Percentiles rank a stretch among this genome's conserved stretches.
These are phyloP conservation scores for Dryobotodes eremita DNA, from an alignment of 2,888 invertebrate genomes.

Conservation along the genomic window DNA sequence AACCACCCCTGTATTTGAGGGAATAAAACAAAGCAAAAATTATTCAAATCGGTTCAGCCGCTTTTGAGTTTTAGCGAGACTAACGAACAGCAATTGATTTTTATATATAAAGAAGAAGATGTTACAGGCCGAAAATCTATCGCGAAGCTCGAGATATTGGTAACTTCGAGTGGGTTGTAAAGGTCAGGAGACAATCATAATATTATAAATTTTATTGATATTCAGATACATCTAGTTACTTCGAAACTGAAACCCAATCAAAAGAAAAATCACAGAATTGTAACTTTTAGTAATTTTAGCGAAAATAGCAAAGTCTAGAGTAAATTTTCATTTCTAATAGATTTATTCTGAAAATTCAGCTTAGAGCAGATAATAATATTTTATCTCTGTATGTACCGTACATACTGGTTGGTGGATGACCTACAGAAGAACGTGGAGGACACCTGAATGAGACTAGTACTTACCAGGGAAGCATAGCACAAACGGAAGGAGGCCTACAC, in stretches of 20 bases:
- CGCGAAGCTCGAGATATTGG: background rate
- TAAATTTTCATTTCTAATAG: background rate
- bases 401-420: background rate
- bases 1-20: too few relatives aligned
- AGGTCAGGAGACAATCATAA: background rate
- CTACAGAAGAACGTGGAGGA: background rate
- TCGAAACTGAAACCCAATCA: constrained; percentile 6
- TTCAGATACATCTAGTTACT: constrained; percentile 27
- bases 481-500: background rate
- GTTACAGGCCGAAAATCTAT: background rate
- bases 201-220: constrained; percentile 25
- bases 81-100: too few relatives aligned
- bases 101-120: too few relatives aligned
- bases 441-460: too few relatives aligned
- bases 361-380: background rate
- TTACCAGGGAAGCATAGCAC: background rate
- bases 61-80: too few relatives aligned
- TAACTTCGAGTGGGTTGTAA: background rate
- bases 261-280: background rate
- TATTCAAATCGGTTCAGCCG: too few relatives aligned
- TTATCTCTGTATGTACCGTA: background rate
- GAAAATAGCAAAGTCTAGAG: background rate
- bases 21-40: too few relatives aligned
- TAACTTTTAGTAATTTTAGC: background rate
- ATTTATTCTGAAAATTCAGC: background rate